Percentiles rank a stretch among this genome's conserved stretches.
Conservation (phyloP, 2,113 vertebrate species). For the Lota lota region DNA sequence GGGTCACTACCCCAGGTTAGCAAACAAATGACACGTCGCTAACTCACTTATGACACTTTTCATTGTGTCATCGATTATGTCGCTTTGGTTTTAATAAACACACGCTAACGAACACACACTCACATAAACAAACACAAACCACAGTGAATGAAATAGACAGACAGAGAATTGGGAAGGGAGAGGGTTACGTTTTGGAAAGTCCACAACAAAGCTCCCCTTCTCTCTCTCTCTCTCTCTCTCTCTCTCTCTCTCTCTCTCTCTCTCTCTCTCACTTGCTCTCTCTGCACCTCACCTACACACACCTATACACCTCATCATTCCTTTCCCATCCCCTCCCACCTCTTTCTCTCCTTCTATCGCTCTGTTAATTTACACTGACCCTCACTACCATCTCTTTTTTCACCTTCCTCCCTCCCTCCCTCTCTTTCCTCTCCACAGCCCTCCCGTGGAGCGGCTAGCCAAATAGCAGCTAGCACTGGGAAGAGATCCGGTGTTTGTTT, state of each 20-base stretch:
- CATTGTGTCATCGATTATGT: conserved; percentile 36
- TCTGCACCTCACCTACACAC: conserved; percentile 11
- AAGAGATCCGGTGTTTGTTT: conserved; percentile 23
- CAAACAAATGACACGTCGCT: too few relatives aligned
- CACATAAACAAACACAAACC: background rate
- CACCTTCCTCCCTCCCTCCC: background rate
- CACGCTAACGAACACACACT: background rate
- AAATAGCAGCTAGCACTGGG: conserved; percentile 1
- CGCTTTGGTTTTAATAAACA: background rate
- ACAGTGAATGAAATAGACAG: too few relatives aligned
- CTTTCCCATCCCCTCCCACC: conserved; percentile 51
- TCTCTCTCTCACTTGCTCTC: background rate
- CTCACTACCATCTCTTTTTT: conserved; percentile 5
- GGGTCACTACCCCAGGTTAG: conserved; percentile 11
- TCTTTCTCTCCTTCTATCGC: conserved; percentile 24
- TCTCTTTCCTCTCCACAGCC: background rate
- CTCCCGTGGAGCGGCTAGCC: background rate
- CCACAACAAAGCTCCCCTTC: too few relatives aligned
- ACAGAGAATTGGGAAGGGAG: too few relatives aligned
- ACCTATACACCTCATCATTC: conserved; percentile 58
- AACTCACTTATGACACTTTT: too few relatives aligned
- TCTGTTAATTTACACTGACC: conserved; percentile 34
- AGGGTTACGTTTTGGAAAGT: too few relatives aligned
- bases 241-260: background rate
- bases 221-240: background rate